Evolutionary conservation across 1,140 invertebrate genomes (phyloP).

Genomic region (Listronotus bonariensis): DNA sequence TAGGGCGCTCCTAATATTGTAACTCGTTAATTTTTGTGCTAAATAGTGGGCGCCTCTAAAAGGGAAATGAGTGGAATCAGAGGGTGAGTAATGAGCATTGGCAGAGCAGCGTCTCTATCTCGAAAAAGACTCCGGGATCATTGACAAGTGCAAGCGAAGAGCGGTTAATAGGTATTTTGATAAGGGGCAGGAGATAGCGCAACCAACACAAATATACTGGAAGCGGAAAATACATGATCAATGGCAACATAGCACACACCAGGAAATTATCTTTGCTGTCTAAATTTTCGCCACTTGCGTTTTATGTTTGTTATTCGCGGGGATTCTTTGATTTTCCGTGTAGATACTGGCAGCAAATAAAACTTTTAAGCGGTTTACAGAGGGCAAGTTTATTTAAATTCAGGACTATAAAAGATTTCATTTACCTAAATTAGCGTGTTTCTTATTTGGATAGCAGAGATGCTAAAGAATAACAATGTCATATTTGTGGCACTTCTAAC

Average conservation of each 20-base stretch:
- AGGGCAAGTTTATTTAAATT: too few species aligned
- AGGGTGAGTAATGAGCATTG: conserved; percentile 54
- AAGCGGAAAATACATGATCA: conserved; percentile 57
- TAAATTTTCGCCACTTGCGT: conserved; percentile 49
- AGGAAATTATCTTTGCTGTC: conserved; percentile 50
- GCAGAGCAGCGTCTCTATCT: conserved; percentile 49
- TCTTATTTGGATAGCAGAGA: too few species aligned
- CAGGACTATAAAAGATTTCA: too few species aligned
- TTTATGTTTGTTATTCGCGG: conserved; percentile 44
- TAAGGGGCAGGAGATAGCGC: conserved; percentile 54
- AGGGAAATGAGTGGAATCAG: conserved; percentile 41
- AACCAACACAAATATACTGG: conserved; percentile 54
- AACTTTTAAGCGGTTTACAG: too few species aligned
- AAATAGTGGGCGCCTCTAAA: conserved; percentile 40
- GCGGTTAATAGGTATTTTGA: conserved; percentile 58
- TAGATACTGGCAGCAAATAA: conserved; percentile 40
- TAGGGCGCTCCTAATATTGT: not conserved
- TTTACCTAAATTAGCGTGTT: too few species aligned
- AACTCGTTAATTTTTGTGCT: conserved; percentile 18
- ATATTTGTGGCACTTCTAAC: too few species aligned
- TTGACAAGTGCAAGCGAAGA: conserved; percentile 57
- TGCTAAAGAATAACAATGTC: too few species aligned
- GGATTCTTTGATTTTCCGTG: conserved; percentile 3
- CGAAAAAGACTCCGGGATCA: conserved; percentile 54
- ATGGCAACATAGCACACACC: conserved; percentile 53